Percentiles rank a stretch among this genome's conserved stretches.
Evolutionary conservation across 2,888 invertebrate genomes (phyloP).

Genomic region (Tryphoninae sp.): DNA sequence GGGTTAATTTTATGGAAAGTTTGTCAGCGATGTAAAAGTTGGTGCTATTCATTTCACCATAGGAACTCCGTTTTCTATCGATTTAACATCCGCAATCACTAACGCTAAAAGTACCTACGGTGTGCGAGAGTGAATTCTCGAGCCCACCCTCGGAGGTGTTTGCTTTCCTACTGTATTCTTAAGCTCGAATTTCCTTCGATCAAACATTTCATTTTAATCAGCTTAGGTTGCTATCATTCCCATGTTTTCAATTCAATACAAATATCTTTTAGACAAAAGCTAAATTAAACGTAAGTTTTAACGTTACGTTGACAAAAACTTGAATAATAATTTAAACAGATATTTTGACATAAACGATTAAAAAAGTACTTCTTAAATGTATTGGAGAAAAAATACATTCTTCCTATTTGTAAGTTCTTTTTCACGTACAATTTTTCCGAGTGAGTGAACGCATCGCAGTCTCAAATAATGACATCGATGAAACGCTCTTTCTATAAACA

Average conservation of each 20-base stretch:
- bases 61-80: conserved; percentile 80
- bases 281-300: too few species aligned
- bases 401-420: conserved; percentile 9
- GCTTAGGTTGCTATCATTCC: background rate
- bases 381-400: background rate
- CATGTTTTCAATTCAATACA: background rate
- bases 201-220: conserved; percentile 4
- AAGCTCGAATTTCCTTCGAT: conserved; percentile 12
- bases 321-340: too few species aligned
- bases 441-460: background rate
- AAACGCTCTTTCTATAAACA: conserved; percentile 26
- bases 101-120: conserved; percentile 75
- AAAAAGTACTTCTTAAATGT: too few species aligned
- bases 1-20: conserved; percentile 2
- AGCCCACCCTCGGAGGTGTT: conserved; percentile 30
- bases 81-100: conserved; percentile 77
- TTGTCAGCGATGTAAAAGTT: background rate
- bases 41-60: conserved; percentile 76
- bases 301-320: too few species aligned
- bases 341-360: too few species aligned
- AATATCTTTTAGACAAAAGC: background rate
- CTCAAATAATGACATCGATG: conserved; percentile 61
- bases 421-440: conserved; percentile 18
- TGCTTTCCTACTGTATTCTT: background rate
- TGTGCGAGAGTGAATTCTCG: conserved; percentile 33